Evolutionary conservation across 35 echinoderm and acorn worm species (phyloP).

Genomic region (Strongylocentrotus purpuratus): DNA sequence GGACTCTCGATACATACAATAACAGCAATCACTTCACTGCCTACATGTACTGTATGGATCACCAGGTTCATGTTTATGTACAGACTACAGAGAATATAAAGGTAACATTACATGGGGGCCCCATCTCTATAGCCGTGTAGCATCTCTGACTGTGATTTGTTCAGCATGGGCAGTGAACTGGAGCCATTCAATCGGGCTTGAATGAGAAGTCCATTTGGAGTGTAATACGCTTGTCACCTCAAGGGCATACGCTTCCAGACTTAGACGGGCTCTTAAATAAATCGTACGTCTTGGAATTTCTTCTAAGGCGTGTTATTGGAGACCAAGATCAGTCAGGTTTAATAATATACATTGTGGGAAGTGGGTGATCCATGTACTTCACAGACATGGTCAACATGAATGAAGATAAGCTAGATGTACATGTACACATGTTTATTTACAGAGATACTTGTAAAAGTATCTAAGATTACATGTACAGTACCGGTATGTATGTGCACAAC

Average conservation of each 20-base stretch:
- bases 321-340: no score
- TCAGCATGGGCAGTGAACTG: conserved; percentile 4
- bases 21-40: not conserved
- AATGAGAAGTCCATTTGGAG: conserved; percentile 11
- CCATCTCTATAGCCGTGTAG: not conserved
- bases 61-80: not conserved
- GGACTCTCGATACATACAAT: no score
- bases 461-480: no score
- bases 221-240: not conserved
- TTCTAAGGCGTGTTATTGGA: no score
- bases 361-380: no score
- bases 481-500: no score
- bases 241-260: not conserved
- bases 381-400: no score
- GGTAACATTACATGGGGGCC: not conserved
- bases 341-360: no score
- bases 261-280: not conserved
- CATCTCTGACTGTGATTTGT: not conserved
- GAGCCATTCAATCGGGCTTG: conserved; percentile 15
- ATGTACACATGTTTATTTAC: no score
- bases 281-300: not conserved
- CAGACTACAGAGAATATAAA: not conserved
- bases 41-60: not conserved
- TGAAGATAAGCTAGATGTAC: no score
- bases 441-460: no score